Percentiles rank a stretch among this genome's conserved stretches.
Evolutionary conservation across 2,797 vertebrate species (phyloP).

Genomic region (Centropyge bicolor): DNA sequence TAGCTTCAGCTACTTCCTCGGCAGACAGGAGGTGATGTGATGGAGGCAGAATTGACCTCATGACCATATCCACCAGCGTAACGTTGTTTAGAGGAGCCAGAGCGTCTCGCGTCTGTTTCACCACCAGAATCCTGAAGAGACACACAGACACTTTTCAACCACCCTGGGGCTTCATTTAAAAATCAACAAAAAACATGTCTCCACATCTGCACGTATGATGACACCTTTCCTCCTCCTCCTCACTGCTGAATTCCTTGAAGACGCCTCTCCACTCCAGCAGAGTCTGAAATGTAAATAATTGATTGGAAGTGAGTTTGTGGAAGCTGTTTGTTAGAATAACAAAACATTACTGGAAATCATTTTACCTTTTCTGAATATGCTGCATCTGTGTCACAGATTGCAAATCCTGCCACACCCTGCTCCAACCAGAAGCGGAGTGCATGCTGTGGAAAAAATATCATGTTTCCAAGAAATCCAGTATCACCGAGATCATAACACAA

Average conservation of each 20-base stretch:
- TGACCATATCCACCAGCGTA: slow-evolving; percentile 79
- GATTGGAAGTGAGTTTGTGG: not conserved
- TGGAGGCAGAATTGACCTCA: slow-evolving; percentile 77
- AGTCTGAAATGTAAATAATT: slow-evolving; percentile 68
- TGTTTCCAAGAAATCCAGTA: not conserved
- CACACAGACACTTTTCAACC: not conserved
- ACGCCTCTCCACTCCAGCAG: slow-evolving; percentile 75
- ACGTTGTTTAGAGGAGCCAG: slow-evolving; percentile 62
- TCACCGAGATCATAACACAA: not conserved
- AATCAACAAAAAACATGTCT: too few species aligned
- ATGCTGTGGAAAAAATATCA: slow-evolving; percentile 50
- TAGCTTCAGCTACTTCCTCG: slow-evolving; percentile 70
- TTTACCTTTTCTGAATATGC: slow-evolving; percentile 81
- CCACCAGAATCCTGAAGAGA: slow-evolving; percentile 80
- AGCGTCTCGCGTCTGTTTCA: slow-evolving; percentile 70
- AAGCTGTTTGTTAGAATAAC: not conserved
- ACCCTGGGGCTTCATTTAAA: not conserved
- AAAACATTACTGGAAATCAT: not conserved
- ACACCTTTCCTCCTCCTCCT: slow-evolving; percentile 79
- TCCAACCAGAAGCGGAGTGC: slow-evolving; percentile 82
- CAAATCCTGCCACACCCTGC: slow-evolving; percentile 82
- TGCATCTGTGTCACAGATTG: slow-evolving; percentile 82
- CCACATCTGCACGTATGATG: not conserved
- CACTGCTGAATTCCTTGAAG: slow-evolving; percentile 72
- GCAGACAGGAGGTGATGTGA: slow-evolving; percentile 64